phyloP scores from a whole-genome alignment of 2,797 vertebrate genomes.

The Carapus acus region DNA sequence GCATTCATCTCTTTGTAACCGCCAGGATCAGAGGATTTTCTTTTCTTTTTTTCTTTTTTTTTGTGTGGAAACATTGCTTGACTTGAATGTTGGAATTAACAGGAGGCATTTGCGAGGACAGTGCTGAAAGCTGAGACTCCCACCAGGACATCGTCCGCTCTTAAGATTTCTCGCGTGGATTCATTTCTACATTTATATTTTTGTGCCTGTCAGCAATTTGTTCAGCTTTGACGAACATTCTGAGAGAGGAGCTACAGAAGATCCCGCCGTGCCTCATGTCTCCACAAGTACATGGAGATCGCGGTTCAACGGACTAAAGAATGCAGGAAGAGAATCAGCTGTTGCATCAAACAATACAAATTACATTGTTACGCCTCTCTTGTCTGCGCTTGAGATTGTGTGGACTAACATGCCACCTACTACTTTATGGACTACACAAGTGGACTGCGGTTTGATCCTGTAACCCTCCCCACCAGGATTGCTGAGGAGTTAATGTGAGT shows the following conservation, averaged over 20 bases:
- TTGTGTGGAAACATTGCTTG: constrained; percentile 21
- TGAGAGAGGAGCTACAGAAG: constrained; percentile 39
- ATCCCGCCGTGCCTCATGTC: constrained; percentile 27
- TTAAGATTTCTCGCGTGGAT: constrained; percentile 45
- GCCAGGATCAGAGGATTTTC: constrained; percentile 44
- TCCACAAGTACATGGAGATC: constrained; percentile 27
- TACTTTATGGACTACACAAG: constrained; percentile 46
- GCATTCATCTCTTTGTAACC: constrained; percentile 31
- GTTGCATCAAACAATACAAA: constrained; percentile 25
- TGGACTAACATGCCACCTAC: constrained; percentile 32
- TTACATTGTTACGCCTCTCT: constrained; percentile 16
- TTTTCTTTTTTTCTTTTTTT: no score
- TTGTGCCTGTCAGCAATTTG: constrained; percentile 38
- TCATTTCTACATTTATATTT: constrained; percentile 56
- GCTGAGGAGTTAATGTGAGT: constrained; percentile 59
- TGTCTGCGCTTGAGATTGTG: constrained; percentile 24
- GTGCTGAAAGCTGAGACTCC: constrained; percentile 45
- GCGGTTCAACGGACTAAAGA: constrained; percentile 43
- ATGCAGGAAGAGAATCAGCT: constrained; percentile 40
- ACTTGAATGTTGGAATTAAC: constrained; percentile 36
- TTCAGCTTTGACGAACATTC: constrained; percentile 30
- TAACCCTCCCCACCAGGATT: constrained; percentile 49
- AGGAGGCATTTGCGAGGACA: constrained; percentile 43
- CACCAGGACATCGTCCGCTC: constrained; percentile 48
- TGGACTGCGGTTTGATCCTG: constrained; percentile 28